Evolutionary conservation across 2,888 invertebrate species (phyloP), one percentile per base, ranked within the genome.

Genomic region (Oscheius sp.): DNA sequence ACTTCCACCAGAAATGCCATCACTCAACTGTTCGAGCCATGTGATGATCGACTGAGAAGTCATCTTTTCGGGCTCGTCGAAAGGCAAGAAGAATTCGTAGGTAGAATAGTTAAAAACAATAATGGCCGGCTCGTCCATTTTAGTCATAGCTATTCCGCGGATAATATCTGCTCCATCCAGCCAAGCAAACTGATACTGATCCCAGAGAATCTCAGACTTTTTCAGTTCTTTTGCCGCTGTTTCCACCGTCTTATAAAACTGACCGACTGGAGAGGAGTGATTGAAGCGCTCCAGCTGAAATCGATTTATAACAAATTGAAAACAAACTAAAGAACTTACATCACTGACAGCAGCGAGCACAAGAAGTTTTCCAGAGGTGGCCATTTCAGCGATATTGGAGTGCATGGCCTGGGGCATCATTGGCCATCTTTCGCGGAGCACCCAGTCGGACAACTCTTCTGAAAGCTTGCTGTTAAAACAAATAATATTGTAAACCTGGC

Each of bases 41-140:
- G 82, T 78, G 7, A 84, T 37, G 37, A 88, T 75, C 35, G 86
- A 85, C 1, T 83, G 76, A 0, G 75, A 92, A 0, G 95, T 95
- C 90, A 95, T 92, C 83, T 94, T 92, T 66, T 93, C 91, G 0
- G 94, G 93, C 33, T 89, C 88, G 88, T 94, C 94, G 86, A 94
- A 94, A 42, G 96, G 95, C 87, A 96, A 92, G 89, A 95, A 95
- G 90, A 96, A 96, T 89, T 96, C 94, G 89, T 94, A 94, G 2
- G 95, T 95, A 13, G 94, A 94, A 0, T 96, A 94, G 90, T 98
- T 96, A 70, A 98, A 92, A 0, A 97, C 95, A 71, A 98, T 91
- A 72, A 97, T 90, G 90, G 94, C 94, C n/a, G 68, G 68, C n/a
- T 53, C 55, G 2, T 10, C 93, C 83, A 95, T 90, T 79, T 93